Conservation (phyloP, 2,113 vertebrate species). For the Zosterops pallidus region DNA sequence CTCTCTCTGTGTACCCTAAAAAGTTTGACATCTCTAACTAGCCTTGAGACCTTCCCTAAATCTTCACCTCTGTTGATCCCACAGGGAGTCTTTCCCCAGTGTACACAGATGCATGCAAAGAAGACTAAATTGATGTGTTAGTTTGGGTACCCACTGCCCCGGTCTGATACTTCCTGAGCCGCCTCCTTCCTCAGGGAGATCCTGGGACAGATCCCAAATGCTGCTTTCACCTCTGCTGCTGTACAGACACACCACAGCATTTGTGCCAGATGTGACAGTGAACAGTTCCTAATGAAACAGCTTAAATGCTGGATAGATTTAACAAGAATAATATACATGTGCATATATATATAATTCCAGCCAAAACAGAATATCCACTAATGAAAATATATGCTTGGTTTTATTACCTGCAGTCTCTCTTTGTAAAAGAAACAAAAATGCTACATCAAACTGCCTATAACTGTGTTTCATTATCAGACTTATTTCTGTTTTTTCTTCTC, state of each 20-base stretch:
- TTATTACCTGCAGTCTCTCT: neutral
- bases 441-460: neutral
- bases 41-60: neutral
- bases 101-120: neutral
- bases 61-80: rapidly evolving
- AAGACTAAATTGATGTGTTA: neutral
- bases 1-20: neutral
- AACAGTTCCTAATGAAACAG: neutral
- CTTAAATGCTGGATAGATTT: neutral
- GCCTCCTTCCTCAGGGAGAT: neutral
- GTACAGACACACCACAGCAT: neutral
- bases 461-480: neutral
- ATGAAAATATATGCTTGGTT: neutral
- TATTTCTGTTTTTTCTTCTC: neutral
- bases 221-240: neutral
- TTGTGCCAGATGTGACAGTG: neutral
- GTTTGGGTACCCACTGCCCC: neutral
- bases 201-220: neutral
- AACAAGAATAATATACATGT: neutral
- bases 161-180: neutral
- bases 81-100: neutral
- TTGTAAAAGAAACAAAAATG: neutral
- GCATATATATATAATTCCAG: neutral
- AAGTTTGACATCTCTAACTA: neutral
- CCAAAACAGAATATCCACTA: neutral